phyloP scores from a whole-genome alignment of 2,888 invertebrate genomes.

The Dascillus cervinus region DNA sequence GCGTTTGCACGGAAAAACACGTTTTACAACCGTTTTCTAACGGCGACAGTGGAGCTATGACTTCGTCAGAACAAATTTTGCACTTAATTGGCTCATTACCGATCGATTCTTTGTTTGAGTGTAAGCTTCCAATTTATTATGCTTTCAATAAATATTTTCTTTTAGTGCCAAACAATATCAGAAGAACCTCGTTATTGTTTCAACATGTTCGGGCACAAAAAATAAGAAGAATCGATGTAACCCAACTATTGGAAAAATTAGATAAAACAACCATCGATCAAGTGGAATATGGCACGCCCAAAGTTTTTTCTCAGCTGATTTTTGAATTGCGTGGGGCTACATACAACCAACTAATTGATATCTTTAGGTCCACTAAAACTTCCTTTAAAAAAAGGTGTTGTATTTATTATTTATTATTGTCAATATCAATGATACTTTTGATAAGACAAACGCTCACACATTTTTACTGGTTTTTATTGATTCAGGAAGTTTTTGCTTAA shows the following conservation, averaged over 20 bases:
- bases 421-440: conserved; percentile 3
- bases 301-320: conserved; percentile 17
- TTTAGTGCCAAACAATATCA: not conserved
- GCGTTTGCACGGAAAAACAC: conserved; percentile 18
- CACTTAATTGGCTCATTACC: conserved; percentile 5
- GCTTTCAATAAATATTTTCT: conserved; percentile 1
- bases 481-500: conserved; percentile 22
- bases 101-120: not conserved
- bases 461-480: no score
- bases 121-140: not conserved
- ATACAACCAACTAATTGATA: conserved; percentile 5
- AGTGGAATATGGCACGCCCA: conserved; percentile 17
- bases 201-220: not conserved
- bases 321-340: conserved; percentile 12
- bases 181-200: conserved; percentile 1
- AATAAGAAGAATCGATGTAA: not conserved
- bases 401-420: no score
- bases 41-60: conserved; percentile 19
- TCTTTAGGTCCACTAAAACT: conserved; percentile 11
- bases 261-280: conserved; percentile 18
- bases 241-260: conserved; percentile 10
- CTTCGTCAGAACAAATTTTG: conserved; percentile 15
- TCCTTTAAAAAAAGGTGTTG: no score
- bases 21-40: conserved; percentile 23
- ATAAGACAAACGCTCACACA: no score